A percentile compares a stretch with the other conserved stretches of the same genome.
Conservation (phyloP, 1,140 invertebrate genomes). For the Laupala kohalensis region DNA sequence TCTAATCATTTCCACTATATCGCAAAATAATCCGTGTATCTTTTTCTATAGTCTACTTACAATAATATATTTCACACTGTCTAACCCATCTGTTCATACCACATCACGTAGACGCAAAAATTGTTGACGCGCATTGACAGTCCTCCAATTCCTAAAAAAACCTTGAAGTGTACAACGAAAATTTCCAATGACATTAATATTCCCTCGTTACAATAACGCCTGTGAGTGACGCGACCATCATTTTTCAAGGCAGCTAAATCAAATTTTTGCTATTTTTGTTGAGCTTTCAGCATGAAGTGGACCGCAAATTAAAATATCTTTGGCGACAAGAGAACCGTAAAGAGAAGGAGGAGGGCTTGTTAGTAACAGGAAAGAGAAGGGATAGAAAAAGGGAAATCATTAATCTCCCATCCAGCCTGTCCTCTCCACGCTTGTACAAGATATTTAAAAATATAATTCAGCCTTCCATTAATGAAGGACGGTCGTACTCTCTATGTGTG, state of each 20-base stretch:
- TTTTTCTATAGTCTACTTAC: too few relatives aligned
- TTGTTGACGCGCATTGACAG: too few relatives aligned
- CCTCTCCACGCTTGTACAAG: background rate
- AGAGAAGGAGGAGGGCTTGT: too few relatives aligned
- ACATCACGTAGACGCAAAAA: too few relatives aligned
- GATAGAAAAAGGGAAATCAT: background rate
- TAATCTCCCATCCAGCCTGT: background rate
- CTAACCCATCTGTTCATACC: too few relatives aligned
- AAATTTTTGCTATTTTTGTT: background rate
- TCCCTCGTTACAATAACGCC: background rate
- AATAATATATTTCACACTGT: too few relatives aligned
- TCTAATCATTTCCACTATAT: too few relatives aligned
- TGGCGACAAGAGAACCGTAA: background rate
- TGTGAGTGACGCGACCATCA: background rate
- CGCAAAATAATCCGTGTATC: too few relatives aligned
- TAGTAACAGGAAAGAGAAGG: background rate
- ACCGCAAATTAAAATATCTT: background rate
- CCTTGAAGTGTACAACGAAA: background rate
- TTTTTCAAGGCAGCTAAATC: background rate
- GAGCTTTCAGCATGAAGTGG: background rate
- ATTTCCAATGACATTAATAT: background rate
- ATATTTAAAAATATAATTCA: background rate
- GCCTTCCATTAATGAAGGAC: background rate
- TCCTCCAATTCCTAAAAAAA: background rate
- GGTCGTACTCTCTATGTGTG: background rate